Evolutionary conservation across 2,113 vertebrate species (phyloP).

Genomic region (Crotalus viridis): DNA sequence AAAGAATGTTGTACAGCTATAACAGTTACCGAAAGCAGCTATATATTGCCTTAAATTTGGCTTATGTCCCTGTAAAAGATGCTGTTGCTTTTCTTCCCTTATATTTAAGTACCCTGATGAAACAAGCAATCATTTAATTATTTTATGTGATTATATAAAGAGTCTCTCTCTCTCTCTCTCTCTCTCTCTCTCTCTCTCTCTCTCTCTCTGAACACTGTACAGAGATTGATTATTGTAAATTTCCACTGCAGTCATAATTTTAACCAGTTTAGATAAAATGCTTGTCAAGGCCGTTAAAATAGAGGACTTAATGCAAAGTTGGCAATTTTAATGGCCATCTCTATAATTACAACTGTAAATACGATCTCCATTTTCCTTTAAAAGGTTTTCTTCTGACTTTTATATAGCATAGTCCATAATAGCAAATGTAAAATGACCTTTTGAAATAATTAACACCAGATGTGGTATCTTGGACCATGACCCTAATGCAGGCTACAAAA

Average conservation of each 20-base stretch:
- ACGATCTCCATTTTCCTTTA: conserved; percentile 24
- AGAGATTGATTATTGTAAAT: background rate
- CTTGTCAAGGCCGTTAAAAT: conserved; percentile 14
- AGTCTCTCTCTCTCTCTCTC: too few species aligned
- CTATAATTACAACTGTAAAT: conserved; percentile 19
- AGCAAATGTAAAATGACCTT: conserved; percentile 29
- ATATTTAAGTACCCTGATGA: background rate
- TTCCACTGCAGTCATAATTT: conserved; percentile 14
- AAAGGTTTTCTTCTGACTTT: conserved; percentile 14
- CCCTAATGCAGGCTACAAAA: conserved; percentile 29
- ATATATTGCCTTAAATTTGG: background rate
- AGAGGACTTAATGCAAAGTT: background rate
- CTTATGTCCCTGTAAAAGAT: background rate
- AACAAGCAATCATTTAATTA: background rate
- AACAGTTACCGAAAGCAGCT: background rate
- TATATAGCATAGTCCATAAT: conserved; percentile 23
- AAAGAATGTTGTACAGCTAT: background rate
- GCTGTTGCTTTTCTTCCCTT: background rate
- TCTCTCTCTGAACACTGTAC: background rate
- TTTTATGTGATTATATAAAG: conserved; percentile 1
- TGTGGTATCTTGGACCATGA: conserved; percentile 38
- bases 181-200: background rate
- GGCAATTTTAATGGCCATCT: background rate
- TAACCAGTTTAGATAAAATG: conserved; percentile 4
- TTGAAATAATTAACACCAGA: conserved; percentile 42